Evolutionary conservation across 2,888 invertebrate species (phyloP).

Genomic region (Archips crataeganus): DNA sequence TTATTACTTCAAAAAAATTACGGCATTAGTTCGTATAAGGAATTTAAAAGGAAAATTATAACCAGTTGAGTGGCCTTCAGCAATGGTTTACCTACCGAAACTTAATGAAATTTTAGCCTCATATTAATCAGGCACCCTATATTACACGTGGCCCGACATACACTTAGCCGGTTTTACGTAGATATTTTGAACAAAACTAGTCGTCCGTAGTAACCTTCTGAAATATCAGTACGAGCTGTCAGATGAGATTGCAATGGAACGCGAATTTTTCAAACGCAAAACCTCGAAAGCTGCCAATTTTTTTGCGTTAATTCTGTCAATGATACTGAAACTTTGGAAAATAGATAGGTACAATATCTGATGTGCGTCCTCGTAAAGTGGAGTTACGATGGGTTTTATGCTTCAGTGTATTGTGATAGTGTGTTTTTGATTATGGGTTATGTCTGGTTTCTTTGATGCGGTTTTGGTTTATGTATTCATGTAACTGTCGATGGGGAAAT

Average conservation of each 20-base stretch:
- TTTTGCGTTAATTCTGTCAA: constrained; percentile 25
- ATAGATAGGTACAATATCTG: constrained; percentile 13
- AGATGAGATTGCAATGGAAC: constrained; percentile 11
- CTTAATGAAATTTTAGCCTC: too few species aligned
- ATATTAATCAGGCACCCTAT: too few species aligned
- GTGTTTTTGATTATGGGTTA: neutral
- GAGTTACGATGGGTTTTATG: neutral
- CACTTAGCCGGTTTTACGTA: too few species aligned
- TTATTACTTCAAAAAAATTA: too few species aligned
- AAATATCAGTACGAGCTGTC: constrained; percentile 31
- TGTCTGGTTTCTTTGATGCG: constrained; percentile 1
- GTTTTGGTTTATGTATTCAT: constrained; percentile 7
- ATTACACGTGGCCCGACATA: too few species aligned
- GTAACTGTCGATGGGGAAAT: neutral
- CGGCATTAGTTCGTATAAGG: too few species aligned
- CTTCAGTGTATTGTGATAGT: neutral
- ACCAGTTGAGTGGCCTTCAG: too few species aligned
- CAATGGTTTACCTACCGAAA: too few species aligned
- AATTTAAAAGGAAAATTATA: too few species aligned
- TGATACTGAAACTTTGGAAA: constrained; percentile 15
- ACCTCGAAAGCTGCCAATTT: constrained; percentile 31
- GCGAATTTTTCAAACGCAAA: constrained; percentile 4
- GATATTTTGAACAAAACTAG: constrained; percentile 5
- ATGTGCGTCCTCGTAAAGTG: constrained; percentile 3
- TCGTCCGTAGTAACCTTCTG: constrained; percentile 19